These are phyloP conservation scores for Leptocoma aspasia DNA, from an alignment of 2,113 vertebrate species.

Conservation along the genomic window DNA sequence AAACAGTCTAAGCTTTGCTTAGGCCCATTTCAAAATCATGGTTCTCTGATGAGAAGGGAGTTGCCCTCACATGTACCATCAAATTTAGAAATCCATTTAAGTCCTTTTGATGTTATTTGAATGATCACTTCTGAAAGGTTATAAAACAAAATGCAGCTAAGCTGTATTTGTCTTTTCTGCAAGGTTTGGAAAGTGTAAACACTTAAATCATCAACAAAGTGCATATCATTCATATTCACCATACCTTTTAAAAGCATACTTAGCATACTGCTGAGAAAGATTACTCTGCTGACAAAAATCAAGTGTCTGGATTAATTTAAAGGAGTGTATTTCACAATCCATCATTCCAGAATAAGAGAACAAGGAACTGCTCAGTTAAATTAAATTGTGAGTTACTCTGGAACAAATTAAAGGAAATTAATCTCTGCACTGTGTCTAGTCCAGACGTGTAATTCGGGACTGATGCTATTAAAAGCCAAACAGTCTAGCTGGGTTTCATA, in stretches of 20 bases:
- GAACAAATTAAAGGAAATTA: constrained; percentile 54
- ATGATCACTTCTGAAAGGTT: constrained; percentile 9
- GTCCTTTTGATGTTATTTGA: constrained; percentile 15
- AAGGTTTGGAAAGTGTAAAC: constrained; percentile 9
- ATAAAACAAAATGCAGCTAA: constrained; percentile 14
- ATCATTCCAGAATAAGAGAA: constrained; percentile 45
- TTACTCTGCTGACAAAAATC: constrained; percentile 37
- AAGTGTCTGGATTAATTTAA: constrained; percentile 43
- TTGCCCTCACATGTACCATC: neutral
- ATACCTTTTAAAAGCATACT: constrained; percentile 53
- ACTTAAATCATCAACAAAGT: constrained; percentile 48
- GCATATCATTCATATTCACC: constrained; percentile 38
- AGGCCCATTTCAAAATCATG: neutral
- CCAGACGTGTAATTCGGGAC: neutral
- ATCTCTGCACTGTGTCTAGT: neutral
- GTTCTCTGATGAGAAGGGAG: constrained; percentile 1
- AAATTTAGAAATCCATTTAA: constrained; percentile 30
- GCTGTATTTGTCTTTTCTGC: constrained; percentile 26
- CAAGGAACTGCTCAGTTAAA: constrained; percentile 43
- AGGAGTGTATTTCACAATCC: constrained; percentile 43
- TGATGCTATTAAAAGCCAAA: neutral
- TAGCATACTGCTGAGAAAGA: constrained; percentile 30
- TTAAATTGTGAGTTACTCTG: constrained; percentile 47
- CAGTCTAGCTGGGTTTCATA: neutral
- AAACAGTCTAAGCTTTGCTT: neutral